These are phyloP conservation scores for Argyrosomus japonicus DNA, from an alignment of 2,113 vertebrate species.

Conservation along the genomic window DNA sequence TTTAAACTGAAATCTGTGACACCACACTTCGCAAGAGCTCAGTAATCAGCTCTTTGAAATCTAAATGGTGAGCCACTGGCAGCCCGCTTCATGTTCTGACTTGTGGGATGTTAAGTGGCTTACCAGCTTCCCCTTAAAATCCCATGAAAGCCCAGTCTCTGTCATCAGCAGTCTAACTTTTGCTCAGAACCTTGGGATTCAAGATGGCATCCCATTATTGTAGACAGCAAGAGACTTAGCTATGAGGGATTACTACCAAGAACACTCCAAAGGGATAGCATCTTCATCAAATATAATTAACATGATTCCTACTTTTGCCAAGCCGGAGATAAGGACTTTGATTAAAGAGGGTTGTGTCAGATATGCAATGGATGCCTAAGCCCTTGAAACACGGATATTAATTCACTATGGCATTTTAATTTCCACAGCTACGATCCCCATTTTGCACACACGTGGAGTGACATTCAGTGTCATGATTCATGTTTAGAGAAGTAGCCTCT, in stretches of 20 bases:
- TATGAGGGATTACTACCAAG: conserved; percentile 57
- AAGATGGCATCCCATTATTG: conserved; percentile 62
- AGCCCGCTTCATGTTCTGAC: conserved; percentile 58
- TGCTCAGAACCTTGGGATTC: conserved; percentile 47
- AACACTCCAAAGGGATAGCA: conserved; percentile 54
- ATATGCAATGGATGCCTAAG: conserved; percentile 36
- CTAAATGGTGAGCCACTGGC: conserved; percentile 59
- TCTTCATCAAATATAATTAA: conserved; percentile 61
- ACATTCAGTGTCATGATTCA: conserved; percentile 36
- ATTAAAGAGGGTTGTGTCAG: conserved; percentile 59
- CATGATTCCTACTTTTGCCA: conserved; percentile 55
- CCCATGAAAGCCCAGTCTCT: conserved; percentile 65
- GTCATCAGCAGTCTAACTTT: conserved; percentile 60
- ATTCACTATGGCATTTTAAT: conserved; percentile 59
- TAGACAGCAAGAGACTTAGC: conserved; percentile 49
- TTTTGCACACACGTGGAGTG: conserved; percentile 40
- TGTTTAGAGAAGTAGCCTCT: conserved; percentile 19
- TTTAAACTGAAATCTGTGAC: conserved; percentile 57
- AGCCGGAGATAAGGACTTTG: conserved; percentile 50
- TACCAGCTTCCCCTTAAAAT: conserved; percentile 68
- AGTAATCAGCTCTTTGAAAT: conserved; percentile 67
- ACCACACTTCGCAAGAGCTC: conserved; percentile 51
- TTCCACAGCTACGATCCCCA: conserved; percentile 26
- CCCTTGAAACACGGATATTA: conserved; percentile 42
- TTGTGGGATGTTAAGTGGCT: conserved; percentile 72